These are phyloP conservation scores for Oscheius myriophilus DNA, from an alignment of 2,888 invertebrate genomes.

Conservation along the genomic window DNA sequence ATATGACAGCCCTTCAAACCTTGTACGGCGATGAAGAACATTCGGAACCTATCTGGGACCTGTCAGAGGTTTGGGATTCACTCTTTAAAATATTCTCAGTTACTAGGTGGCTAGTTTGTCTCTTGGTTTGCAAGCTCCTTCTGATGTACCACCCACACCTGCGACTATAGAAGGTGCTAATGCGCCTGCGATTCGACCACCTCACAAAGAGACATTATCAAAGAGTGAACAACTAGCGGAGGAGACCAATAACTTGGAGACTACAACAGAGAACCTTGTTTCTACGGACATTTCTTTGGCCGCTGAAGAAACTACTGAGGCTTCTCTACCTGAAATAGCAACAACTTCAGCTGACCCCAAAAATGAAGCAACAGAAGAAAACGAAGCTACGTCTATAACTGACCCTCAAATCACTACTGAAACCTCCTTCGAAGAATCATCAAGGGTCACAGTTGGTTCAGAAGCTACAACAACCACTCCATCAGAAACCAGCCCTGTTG, in stretches of 20 bases:
- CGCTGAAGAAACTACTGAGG: not conserved
- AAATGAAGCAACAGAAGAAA: not conserved
- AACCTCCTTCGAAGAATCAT: not conserved
- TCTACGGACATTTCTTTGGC: not conserved
- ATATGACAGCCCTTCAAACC: constrained; percentile 16
- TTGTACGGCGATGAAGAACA: constrained; percentile 31
- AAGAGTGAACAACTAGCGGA: no score
- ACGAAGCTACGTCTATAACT: not conserved
- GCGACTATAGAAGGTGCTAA: not conserved
- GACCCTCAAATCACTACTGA: not conserved
- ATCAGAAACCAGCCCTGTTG: not conserved
- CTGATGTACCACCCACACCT: not conserved
- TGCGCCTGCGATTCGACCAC: no score
- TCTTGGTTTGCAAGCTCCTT: not conserved
- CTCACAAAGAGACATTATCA: no score
- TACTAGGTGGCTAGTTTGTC: constrained; percentile 13
- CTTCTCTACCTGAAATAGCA: not conserved
- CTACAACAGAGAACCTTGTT: not conserved
- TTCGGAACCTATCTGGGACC: constrained; percentile 28
- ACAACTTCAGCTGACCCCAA: not conserved
- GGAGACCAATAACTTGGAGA: not conserved
- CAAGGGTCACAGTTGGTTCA: not conserved
- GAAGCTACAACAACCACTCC: not conserved
- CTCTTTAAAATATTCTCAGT: no score
- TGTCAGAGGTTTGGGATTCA: not conserved